These are phyloP conservation scores for Tachina grossa DNA, from an alignment of 2,888 invertebrate species.

Conservation along the genomic window DNA sequence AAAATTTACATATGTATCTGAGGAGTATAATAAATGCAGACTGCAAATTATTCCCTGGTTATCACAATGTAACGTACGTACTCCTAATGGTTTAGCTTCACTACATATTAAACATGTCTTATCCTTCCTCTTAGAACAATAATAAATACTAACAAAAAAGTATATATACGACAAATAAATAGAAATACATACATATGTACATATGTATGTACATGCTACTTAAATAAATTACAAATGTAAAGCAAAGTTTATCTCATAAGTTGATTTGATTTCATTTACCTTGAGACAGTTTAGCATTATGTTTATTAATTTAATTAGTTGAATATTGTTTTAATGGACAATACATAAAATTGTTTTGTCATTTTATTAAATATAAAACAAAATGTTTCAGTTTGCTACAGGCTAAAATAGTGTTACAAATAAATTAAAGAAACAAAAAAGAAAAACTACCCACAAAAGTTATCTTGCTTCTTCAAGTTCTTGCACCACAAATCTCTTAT, in stretches of 20 bases:
- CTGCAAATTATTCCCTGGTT: no score
- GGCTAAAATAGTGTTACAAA: not conserved
- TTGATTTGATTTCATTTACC: slow-evolving; percentile 30
- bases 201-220: not conserved
- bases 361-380: slow-evolving; percentile 41
- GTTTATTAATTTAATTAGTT: slow-evolving; percentile 50
- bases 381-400: not conserved
- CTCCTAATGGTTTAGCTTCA: no score
- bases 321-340: slow-evolving; percentile 43
- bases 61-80: no score
- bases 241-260: slow-evolving; percentile 56
- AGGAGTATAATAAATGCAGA: no score
- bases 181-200: not conserved
- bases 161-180: not conserved
- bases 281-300: slow-evolving; percentile 7
- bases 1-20: no score
- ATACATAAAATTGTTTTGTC: slow-evolving; percentile 24
- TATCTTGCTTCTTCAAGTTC: not conserved
- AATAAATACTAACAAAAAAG: slow-evolving; percentile 5
- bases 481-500: not conserved
- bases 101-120: not conserved
- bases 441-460: not conserved
- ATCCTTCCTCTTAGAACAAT: not conserved
- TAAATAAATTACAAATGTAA: slow-evolving; percentile 39
- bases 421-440: no score